Conservation (phyloP, 1,140 invertebrate species). For the Drosophila ficusphila region DNA sequence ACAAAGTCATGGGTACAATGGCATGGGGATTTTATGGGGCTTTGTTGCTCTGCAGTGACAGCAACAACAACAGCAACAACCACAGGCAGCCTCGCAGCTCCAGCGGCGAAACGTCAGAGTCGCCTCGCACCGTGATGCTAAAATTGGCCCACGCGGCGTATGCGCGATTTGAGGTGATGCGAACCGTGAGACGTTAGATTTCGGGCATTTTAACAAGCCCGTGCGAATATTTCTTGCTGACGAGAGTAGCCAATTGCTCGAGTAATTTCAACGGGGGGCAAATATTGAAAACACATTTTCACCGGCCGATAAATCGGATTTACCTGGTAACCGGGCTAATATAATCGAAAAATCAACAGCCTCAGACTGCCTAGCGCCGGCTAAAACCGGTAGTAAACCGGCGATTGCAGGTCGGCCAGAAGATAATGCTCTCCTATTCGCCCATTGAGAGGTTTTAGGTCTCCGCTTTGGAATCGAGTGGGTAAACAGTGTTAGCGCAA, state of each 20-base stretch:
- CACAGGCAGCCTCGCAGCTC: background rate
- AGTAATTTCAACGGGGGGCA: conserved; percentile 29
- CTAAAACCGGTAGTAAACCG: conserved; percentile 58
- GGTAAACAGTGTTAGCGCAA: conserved; percentile 42
- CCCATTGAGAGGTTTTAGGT: conserved; percentile 18
- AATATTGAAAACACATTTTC: conserved; percentile 67
- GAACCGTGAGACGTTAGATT: conserved; percentile 9
- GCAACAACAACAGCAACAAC: conserved; percentile 7
- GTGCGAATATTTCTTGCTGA: conserved; percentile 42
- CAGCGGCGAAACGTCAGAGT: background rate
- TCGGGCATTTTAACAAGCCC: conserved; percentile 65
- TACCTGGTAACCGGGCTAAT: conserved; percentile 46
- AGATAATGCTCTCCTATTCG: conserved; percentile 16
- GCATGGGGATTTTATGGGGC: conserved; percentile 22
- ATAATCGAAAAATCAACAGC: conserved; percentile 19
- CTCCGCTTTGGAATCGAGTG: background rate
- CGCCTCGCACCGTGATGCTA: conserved; percentile 57
- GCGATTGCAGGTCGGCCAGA: conserved; percentile 27
- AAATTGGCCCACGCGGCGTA: conserved; percentile 68
- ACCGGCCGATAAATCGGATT: conserved; percentile 55
- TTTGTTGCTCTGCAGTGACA: conserved; percentile 7
- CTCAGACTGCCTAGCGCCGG: conserved; percentile 61
- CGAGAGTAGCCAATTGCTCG: background rate
- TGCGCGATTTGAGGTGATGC: conserved; percentile 41
- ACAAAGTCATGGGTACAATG: conserved; percentile 61